A percentile compares a stretch with the other conserved stretches of the same genome.
phyloP scores from a whole-genome alignment of 2,113 vertebrate species.

The Taxidea taxus region DNA sequence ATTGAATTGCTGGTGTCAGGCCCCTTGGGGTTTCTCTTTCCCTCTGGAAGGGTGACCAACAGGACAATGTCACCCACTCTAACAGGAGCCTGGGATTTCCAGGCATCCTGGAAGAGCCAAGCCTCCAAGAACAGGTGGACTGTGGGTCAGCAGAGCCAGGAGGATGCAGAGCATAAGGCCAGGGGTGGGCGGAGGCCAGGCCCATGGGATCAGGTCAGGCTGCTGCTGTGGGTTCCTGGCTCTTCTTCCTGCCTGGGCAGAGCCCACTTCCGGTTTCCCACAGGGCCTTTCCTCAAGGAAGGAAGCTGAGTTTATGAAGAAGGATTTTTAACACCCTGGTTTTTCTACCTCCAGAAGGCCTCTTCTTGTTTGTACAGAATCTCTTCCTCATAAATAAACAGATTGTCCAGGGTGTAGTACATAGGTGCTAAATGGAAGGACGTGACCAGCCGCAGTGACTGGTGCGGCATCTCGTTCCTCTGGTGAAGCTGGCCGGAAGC shows the following conservation, averaged over 20 bases:
- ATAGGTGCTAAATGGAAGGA: background rate
- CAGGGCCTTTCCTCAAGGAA: slow-evolving; percentile 46
- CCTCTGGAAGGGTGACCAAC: background rate
- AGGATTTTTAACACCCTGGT: slow-evolving; percentile 51
- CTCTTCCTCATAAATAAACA: slow-evolving; percentile 41
- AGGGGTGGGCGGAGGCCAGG: background rate
- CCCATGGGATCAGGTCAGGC: background rate
- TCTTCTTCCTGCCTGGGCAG: slow-evolving; percentile 41
- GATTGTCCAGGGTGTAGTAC: background rate
- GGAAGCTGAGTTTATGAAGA: slow-evolving; percentile 41
- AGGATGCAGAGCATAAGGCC: background rate
- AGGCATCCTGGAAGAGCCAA: background rate
- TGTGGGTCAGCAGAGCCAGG: background rate
- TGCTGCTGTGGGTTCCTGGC: background rate
- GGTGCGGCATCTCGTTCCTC: background rate
- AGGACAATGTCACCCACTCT: background rate
- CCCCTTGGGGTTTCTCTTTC: background rate
- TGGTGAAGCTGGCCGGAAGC: slow-evolving; percentile 13
- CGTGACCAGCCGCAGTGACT: slow-evolving; percentile 5
- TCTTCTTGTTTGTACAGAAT: slow-evolving; percentile 53
- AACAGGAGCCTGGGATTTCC: background rate
- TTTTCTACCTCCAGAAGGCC: background rate
- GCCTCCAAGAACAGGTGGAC: background rate
- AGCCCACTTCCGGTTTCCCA: slow-evolving; percentile 3
- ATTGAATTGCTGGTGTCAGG: background rate